phyloP scores from a whole-genome alignment of 2,888 invertebrate species.

The Pelosia muscerda region DNA sequence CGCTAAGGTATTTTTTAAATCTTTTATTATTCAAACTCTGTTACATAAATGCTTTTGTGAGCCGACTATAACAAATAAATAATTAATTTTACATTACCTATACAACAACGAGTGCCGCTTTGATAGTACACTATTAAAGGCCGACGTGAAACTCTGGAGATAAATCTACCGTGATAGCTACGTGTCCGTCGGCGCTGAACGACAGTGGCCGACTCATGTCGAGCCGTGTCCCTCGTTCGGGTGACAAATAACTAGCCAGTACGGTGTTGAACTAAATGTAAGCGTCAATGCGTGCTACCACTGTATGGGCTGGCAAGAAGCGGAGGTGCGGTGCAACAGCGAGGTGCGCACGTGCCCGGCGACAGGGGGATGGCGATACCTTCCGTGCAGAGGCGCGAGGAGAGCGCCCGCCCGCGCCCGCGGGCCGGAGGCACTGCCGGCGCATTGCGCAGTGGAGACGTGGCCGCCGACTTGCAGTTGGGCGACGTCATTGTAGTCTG shows the following conservation, averaged over 20 bases:
- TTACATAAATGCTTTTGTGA: constrained; percentile 40
- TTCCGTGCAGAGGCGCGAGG: constrained; percentile 54
- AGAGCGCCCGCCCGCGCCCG: constrained; percentile 31
- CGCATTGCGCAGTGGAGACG: constrained; percentile 57
- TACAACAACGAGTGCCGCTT: constrained; percentile 27
- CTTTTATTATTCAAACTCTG: constrained; percentile 39
- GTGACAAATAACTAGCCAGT: constrained; percentile 14
- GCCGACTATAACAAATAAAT: constrained; percentile 35
- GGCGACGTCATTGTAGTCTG: constrained; percentile 65
- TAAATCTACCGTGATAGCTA: background rate
- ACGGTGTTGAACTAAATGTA: constrained; percentile 17
- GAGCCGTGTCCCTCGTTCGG: constrained; percentile 2
- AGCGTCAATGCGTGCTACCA: constrained; percentile 48
- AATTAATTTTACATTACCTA: constrained; percentile 25
- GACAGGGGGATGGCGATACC: constrained; percentile 47
- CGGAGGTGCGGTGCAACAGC: constrained; percentile 71
- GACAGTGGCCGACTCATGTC: constrained; percentile 10
- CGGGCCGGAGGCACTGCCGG: constrained; percentile 21
- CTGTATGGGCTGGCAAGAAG: constrained; percentile 71
- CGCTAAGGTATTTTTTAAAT: constrained; percentile 32
- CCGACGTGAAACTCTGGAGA: background rate
- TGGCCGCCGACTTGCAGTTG: constrained; percentile 60
- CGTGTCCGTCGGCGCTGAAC: constrained; percentile 7
- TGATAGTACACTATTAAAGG: constrained; percentile 5
- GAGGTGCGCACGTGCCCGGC: constrained; percentile 54